Base-by-base conservation (phyloP, 1,140 invertebrate species). In the Aphelinus certus region DNA sequence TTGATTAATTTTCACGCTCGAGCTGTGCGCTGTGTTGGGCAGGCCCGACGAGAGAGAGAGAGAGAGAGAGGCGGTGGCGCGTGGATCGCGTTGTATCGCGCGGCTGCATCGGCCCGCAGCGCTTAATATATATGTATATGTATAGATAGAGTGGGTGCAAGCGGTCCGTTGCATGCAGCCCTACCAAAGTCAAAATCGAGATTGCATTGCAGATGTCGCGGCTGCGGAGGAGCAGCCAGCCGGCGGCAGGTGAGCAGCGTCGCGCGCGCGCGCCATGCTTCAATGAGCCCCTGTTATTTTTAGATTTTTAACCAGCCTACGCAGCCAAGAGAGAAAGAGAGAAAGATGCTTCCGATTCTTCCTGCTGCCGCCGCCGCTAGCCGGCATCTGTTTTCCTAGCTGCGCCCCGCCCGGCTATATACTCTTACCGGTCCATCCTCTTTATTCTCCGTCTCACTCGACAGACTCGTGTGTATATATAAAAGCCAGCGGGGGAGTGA, bases 1-100 rank as follows among this genome's bases (percentile, higher is more conserved):
- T 85, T 86, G 85, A 87, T 87, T 86, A 87, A 85, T 86, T 87
- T 87, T 82, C 82, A 86, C 82, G 86, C 80, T 85, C 81, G 83
- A 84, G 80, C 55, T 81, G 83, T 84, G 81, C 80, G 84, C 80
- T 79, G 77, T 72, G 78, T 79, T 68, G 80, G 83, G 72, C 81
- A 83, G 83, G 81, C 71, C 78, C 76, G 78, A 79, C 65, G 2
- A 69, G 60, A 58, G 48, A 67, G 68, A 61, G 2, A 48, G 58
- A 76, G 53, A 62, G 48, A 66, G 64, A 62, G 48, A 45, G 57
- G 48, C 0, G 51, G 26, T 49, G 62, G 57, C n/a, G 56, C 9
- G 51, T 53, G 10, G 49, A 68, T 6, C 2, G 1, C 3, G 42
- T 26, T 26, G 26, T 26, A 26, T 26, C 26, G 26, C 26, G 26